Evolutionary conservation across 2,797 vertebrate species (phyloP).

Genomic region (Allobates femoralis): DNA sequence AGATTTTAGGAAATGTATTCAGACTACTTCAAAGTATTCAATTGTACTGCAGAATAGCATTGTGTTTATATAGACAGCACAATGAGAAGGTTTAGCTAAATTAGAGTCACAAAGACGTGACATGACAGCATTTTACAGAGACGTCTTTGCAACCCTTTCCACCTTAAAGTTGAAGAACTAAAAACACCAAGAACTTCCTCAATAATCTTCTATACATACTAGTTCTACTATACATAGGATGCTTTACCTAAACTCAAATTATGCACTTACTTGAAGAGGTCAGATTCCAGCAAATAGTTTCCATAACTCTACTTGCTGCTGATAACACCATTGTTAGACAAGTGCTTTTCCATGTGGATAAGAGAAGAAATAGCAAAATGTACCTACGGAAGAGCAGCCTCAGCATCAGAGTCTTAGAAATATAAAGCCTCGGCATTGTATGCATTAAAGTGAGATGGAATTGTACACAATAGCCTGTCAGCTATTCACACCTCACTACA

Average conservation of each 20-base stretch:
- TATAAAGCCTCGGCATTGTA: conserved; percentile 10
- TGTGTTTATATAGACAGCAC: neutral
- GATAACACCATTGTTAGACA: conserved; percentile 32
- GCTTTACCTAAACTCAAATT: neutral
- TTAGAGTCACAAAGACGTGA: neutral
- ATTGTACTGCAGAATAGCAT: neutral
- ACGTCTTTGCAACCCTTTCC: no score
- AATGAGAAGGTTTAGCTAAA: neutral
- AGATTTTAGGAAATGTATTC: neutral
- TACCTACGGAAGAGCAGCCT: conserved; percentile 15
- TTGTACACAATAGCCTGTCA: neutral
- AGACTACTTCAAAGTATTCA: neutral
- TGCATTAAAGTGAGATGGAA: neutral
- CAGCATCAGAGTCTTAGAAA: conserved; percentile 34
- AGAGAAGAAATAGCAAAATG: conserved; percentile 27
- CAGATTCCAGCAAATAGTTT: conserved; percentile 14
- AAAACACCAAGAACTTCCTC: neutral
- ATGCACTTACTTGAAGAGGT: neutral
- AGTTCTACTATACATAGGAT: neutral
- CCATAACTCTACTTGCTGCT: neutral
- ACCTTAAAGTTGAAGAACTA: no score
- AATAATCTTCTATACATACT: neutral
- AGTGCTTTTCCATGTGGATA: conserved; percentile 28
- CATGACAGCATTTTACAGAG: no score
- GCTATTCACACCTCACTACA: conserved; percentile 15